A percentile compares a stretch with the other conserved stretches of the same genome.
Evolutionary conservation across 2,797 vertebrate species (phyloP).

Genomic region (Acrocephalus scirpaceus): DNA sequence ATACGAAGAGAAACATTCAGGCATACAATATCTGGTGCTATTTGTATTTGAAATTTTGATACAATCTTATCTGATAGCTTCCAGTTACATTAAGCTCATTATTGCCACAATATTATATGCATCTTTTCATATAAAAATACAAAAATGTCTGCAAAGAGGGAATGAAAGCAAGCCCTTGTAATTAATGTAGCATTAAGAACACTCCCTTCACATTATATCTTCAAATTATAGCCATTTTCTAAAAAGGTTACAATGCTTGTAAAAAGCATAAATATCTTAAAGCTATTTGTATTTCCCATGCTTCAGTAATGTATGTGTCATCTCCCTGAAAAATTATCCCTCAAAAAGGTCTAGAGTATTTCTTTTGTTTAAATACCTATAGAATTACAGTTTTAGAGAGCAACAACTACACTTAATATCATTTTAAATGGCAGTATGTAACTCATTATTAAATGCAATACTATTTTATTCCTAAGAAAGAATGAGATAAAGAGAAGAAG

Average conservation of each 20-base stretch:
- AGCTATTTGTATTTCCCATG: constrained; percentile 58
- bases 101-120: constrained; percentile 74
- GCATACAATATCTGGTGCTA: constrained; percentile 40
- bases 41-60: constrained; percentile 70
- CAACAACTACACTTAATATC: background rate
- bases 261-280: constrained; percentile 59
- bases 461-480: background rate
- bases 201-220: constrained; percentile 54
- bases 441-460: constrained; percentile 1
- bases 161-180: constrained; percentile 40
- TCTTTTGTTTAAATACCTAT: constrained; percentile 35
- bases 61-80: constrained; percentile 68
- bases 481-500: background rate
- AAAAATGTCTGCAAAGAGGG: constrained; percentile 68
- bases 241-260: constrained; percentile 68
- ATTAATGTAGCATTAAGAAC: constrained; percentile 66
- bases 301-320: constrained; percentile 33
- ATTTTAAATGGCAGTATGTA: background rate
- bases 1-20: background rate
- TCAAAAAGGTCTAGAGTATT: constrained; percentile 19
- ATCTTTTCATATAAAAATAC: constrained; percentile 70
- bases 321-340: constrained; percentile 36
- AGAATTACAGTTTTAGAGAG: constrained; percentile 5
- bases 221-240: constrained; percentile 71
- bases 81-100: constrained; percentile 75